Conservation (phyloP, 2,113 vertebrate genomes). For the Ariopsis seemanni region DNA sequence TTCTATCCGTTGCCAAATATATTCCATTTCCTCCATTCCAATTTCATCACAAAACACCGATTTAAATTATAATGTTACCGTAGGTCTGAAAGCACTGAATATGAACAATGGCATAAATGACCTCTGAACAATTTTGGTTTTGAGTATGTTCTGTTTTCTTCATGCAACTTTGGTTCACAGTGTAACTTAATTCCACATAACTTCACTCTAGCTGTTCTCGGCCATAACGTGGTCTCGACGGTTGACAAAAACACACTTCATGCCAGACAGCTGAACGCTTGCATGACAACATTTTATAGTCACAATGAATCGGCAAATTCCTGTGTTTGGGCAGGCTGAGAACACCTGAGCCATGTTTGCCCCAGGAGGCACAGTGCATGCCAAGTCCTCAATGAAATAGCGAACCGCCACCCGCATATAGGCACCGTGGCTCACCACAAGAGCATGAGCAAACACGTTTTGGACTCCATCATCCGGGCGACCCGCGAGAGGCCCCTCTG, state of each 20-base stretch:
- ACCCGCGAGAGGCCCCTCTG: constrained; percentile 36
- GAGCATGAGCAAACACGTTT: constrained; percentile 69
- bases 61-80: too few relatives aligned
- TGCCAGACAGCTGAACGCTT: constrained; percentile 53
- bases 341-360: constrained; percentile 70
- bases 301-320: constrained; percentile 82
- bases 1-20: too few relatives aligned
- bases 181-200: background rate
- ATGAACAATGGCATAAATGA: background rate
- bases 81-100: background rate
- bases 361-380: constrained; percentile 73
- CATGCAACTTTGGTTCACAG: background rate
- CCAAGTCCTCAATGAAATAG: constrained; percentile 84
- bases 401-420: constrained; percentile 82
- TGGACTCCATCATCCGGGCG: constrained; percentile 54
- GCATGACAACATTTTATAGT: constrained; percentile 62
- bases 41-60: background rate
- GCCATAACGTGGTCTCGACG: constrained; percentile 75
- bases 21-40: background rate
- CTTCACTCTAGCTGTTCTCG: background rate
- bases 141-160: background rate
- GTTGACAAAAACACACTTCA: constrained; percentile 82
- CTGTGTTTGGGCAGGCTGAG: constrained; percentile 86
- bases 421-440: constrained; percentile 88
- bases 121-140: background rate